Conservation (phyloP, 2,113 vertebrate genomes). For the Sterna hirundo region DNA sequence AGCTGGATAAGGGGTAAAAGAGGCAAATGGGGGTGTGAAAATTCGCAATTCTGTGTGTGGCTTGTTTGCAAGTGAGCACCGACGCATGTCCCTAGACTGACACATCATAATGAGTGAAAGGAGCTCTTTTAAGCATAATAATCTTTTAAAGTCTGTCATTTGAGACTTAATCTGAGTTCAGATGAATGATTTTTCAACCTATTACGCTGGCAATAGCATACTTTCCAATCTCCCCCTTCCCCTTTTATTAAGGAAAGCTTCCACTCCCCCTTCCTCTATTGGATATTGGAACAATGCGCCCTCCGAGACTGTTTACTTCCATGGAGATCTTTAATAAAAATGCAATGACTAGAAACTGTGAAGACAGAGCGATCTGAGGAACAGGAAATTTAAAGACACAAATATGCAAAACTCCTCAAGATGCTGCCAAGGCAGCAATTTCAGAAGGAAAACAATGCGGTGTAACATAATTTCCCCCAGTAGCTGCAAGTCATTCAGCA, state of each 20-base stretch:
- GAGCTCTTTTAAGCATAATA: background rate
- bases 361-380: background rate
- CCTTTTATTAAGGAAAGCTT: slow-evolving; percentile 7
- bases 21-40: background rate
- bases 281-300: slow-evolving; percentile 20
- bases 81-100: background rate
- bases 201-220: background rate
- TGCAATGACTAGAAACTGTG: background rate
- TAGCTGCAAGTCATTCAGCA: slow-evolving; percentile 32
- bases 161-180: background rate
- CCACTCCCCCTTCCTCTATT: background rate
- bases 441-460: slow-evolving; percentile 24
- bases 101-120: background rate
- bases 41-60: background rate
- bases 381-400: slow-evolving; percentile 5
- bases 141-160: background rate
- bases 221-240: background rate
- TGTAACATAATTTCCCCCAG: background rate
- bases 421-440: slow-evolving; percentile 25
- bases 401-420: background rate
- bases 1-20: background rate
- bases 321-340: slow-evolving; percentile 37
- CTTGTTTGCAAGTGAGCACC: background rate
- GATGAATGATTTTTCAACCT: background rate
- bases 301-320: slow-evolving; percentile 29